Evolutionary conservation across 2,888 invertebrate genomes (phyloP), one percentile per base, ranked within the genome.

Genomic region (Callyntrura guangdongensis): DNA sequence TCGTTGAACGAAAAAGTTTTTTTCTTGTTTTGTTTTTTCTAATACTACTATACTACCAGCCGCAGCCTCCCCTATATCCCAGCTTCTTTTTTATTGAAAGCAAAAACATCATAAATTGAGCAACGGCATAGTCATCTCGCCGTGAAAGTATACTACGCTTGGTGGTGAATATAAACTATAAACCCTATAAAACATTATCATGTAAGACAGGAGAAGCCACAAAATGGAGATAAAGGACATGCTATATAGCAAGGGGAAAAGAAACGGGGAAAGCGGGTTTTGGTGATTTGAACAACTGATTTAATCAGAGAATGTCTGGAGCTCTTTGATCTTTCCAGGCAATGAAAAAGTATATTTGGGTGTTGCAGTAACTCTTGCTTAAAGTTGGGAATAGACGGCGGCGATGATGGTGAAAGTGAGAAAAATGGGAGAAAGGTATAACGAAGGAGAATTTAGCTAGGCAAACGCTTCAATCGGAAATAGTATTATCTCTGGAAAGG

Each of bases 231-330:
- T 20, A 8, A 49, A 45, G 59, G 11, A 72, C 36, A 86, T 61
- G 79, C n/a, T n/a, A 47, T n/a, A 77, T 25, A 12, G 74, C 12
- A 81, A 25, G 36, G 72, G 47, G 4, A n/a, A 84, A 69, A 67
- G 36, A 36, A 59, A 59, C 36, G 45, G 74, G 72, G 64, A 86
- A 79, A 64, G 56, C 25, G 69, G 56, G n/a, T 69, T 81, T 53
- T 27, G 61, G 25, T 87, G 81, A 81, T 81, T 81, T 87, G 79
- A 87, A 79, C 47, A 87, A 87, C 87, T 81, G 81, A 81, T 87
- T 79, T 81, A 87, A 87, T 87, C 87, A 87, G 81, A 56, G 56
- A 64, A 86, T 87, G 81, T 81, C 86, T 77, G 77, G 49, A 47
- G 87, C 87, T 69, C 81, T 87, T 87, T 87, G 87, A 87, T 86